These are phyloP conservation scores for Limnephilus lunatus DNA, from an alignment of 2,888 invertebrate genomes.

Conservation along the genomic window DNA sequence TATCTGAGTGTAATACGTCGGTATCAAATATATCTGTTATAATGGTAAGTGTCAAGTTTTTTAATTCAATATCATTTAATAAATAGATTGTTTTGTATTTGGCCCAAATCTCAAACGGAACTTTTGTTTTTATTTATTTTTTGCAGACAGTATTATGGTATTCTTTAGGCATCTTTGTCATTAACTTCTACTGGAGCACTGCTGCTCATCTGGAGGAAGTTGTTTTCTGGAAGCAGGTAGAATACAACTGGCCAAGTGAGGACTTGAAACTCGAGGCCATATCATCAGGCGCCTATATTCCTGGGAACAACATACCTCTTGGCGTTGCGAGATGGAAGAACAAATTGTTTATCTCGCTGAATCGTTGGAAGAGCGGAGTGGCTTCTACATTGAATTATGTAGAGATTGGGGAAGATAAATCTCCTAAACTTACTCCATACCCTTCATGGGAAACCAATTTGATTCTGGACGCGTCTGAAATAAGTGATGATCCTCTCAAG, in stretches of 20 bases:
- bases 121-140: not conserved
- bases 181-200: conserved; percentile 57
- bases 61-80: not conserved
- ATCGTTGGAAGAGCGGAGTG: conserved; percentile 84
- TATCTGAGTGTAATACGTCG: not conserved
- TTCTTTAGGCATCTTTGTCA: not conserved
- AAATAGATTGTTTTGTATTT: not conserved
- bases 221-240: conserved; percentile 84
- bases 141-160: not conserved
- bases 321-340: conserved; percentile 85
- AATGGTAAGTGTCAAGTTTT: not conserved
- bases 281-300: conserved; percentile 78
- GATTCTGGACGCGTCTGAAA: conserved; percentile 71
- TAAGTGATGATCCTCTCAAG: not conserved
- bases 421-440: conserved; percentile 85
- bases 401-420: conserved; percentile 80
- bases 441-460: conserved; percentile 88
- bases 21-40: not conserved
- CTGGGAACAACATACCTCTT: conserved; percentile 82
- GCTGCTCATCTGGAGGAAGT: conserved; percentile 78
- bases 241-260: conserved; percentile 82
- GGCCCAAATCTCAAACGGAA: not conserved
- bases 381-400: conserved; percentile 84
- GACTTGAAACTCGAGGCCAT: conserved; percentile 79
- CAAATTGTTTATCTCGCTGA: conserved; percentile 84